A percentile compares a stretch with the other conserved stretches of the same genome.
phyloP scores from a whole-genome alignment of 1,140 invertebrate species.

The Diploscapter pachys region DNA sequence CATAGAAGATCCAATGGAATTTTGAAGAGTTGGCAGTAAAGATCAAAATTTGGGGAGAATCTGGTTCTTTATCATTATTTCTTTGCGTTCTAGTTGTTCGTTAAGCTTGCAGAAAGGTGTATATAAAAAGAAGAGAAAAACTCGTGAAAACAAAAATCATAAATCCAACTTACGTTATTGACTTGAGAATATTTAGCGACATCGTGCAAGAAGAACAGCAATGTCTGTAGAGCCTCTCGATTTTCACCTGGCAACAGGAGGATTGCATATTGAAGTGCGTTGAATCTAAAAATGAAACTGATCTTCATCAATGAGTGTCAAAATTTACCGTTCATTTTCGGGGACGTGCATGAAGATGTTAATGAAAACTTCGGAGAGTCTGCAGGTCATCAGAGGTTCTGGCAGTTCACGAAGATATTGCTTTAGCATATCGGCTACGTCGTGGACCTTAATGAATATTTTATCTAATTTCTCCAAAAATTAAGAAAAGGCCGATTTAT shows the following conservation, averaged over 20 bases:
- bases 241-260: slow-evolving; percentile 33
- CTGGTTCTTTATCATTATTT: too few species aligned
- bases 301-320: neutral
- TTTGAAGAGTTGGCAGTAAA: too few species aligned
- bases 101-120: neutral
- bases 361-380: slow-evolving; percentile 25
- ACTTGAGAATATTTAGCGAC: slow-evolving; percentile 23
- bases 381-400: slow-evolving; percentile 28
- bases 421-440: slow-evolving; percentile 34
- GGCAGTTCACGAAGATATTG: slow-evolving; percentile 35
- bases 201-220: slow-evolving; percentile 28
- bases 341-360: slow-evolving; percentile 29
- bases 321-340: slow-evolving; percentile 17
- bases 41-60: too few species aligned
- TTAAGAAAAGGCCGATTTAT: neutral
- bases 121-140: neutral
- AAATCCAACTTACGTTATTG: slow-evolving; percentile 14
- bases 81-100: too few species aligned
- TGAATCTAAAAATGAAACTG: slow-evolving; percentile 3
- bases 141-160: neutral
- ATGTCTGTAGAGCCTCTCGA: slow-evolving; percentile 31
- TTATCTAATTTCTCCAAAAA: neutral
- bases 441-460: slow-evolving; percentile 19
- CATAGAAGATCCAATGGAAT: too few species aligned
- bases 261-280: slow-evolving; percentile 20